Percentiles rank a stretch among this genome's conserved stretches.
Evolutionary conservation across 2,113 vertebrate genomes (phyloP).

Genomic region (Catharus fuscescens): DNA sequence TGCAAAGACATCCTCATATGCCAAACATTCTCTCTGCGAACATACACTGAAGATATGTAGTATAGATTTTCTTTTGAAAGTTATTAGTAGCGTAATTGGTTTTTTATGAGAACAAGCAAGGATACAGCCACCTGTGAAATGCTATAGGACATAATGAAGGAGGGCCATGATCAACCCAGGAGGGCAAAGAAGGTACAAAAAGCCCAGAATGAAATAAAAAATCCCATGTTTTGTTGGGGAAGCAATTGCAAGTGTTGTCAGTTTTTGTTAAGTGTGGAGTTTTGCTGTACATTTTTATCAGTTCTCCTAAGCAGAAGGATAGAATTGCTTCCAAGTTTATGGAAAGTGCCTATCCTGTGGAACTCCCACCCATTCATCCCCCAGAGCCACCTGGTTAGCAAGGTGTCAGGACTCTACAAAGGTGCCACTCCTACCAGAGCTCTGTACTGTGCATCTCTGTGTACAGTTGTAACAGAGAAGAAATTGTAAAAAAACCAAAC

Average conservation of each 20-base stretch:
- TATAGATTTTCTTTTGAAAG: neutral
- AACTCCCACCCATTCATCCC: rapidly evolving
- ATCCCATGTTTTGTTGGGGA: neutral
- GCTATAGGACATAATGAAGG: neutral
- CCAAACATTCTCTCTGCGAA: neutral
- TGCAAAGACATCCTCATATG: neutral
- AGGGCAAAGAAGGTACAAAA: neutral
- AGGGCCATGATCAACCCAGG: neutral
- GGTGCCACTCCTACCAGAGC: neutral
- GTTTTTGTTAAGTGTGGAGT: neutral
- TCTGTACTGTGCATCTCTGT: neutral
- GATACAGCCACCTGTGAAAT: neutral
- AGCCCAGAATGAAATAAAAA: neutral
- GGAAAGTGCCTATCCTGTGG: neutral
- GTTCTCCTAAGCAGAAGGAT: neutral
- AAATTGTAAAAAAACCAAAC: neutral
- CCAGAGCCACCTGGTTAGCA: neutral
- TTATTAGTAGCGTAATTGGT: neutral
- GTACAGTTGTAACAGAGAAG: neutral
- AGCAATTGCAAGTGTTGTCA: neutral
- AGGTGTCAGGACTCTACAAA: neutral
- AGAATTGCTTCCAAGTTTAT: neutral
- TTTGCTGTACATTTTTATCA: neutral
- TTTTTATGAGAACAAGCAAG: neutral
- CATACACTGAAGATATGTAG: neutral